Base-by-base conservation (phyloP, 1,140 invertebrate species). In the Drosophila persimilis region DNA sequence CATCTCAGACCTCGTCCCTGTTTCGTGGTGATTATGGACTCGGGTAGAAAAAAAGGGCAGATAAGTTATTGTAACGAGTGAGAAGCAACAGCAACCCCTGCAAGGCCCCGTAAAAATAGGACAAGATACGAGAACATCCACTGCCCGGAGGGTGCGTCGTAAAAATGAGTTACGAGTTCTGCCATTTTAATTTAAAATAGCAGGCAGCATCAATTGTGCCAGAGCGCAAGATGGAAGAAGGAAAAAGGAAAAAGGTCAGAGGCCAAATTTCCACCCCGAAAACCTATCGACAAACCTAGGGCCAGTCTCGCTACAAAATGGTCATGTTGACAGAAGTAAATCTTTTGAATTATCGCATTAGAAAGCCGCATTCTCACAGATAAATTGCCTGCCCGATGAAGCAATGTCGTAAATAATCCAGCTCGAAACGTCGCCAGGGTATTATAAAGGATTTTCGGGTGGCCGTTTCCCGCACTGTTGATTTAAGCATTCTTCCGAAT, bases 151-250 rank as follows among this genome's bases (percentile, higher is more conserved):
- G 78, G 86, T 88, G 81, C 77, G 77, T 78, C 85, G 89, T 90
- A 89, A 90, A 90, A 90, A 89, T 90, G 89, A 90, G 89, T 90
- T 90, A 90, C 89, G 89, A 90, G 80, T 73, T 78, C 89, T 84
- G 81, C 89, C 89, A 90, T 90, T 90, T 90, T 90, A 89, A 89
- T 89, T 89, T 89, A 89, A 89, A 89, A 89, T 89, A 89, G 67
- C 81, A 75, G 80, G 59, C 67, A 73, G 72, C 69, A 51, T 79
- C 71, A 73, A 81, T 83, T 67, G 77, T 79, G 57, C 41, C 47
- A 54, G 22, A 29, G 46, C 22, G 46, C 69, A 74, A 89, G 63
- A 84, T 80, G 61, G 62, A 77, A 74, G 78, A 35, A 50, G 47
- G 47, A 46, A 60, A 73, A 50, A 45, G 47, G 44, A 60, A 73